phyloP scores from a whole-genome alignment of 1,140 invertebrate species.

The Physella acuta region DNA sequence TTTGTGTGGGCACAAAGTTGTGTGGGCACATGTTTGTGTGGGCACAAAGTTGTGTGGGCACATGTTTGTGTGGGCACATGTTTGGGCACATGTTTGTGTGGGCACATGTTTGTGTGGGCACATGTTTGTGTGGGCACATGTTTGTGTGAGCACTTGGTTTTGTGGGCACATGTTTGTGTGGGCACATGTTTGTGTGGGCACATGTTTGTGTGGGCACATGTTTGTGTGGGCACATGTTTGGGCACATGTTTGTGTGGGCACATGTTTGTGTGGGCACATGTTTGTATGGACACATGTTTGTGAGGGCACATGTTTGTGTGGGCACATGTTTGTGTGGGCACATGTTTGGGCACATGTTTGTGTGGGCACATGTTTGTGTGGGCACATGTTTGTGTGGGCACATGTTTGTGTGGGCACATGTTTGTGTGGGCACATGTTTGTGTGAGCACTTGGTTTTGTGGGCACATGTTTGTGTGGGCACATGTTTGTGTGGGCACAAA shows the following conservation, averaged over 20 bases:
- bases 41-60: too few relatives aligned
- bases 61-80: too few relatives aligned
- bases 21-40: too few relatives aligned
- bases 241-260: neutral
- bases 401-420: neutral
- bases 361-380: too few relatives aligned
- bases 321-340: too few relatives aligned
- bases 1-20: neutral
- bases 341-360: too few relatives aligned
- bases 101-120: too few relatives aligned
- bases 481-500: neutral
- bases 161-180: slow-evolving; percentile 21
- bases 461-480: slow-evolving; percentile 20
- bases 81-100: too few relatives aligned
- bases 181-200: slow-evolving; percentile 20
- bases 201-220: neutral
- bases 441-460: slow-evolving; percentile 20
- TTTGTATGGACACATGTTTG: neutral
- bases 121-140: neutral
- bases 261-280: neutral
- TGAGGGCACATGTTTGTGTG: too few relatives aligned
- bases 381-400: too few relatives aligned
- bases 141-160: slow-evolving; percentile 18
- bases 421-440: slow-evolving; percentile 21
- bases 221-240: neutral